Conservation (phyloP, 2,888 invertebrate species). For the Dasypogon diadema region DNA sequence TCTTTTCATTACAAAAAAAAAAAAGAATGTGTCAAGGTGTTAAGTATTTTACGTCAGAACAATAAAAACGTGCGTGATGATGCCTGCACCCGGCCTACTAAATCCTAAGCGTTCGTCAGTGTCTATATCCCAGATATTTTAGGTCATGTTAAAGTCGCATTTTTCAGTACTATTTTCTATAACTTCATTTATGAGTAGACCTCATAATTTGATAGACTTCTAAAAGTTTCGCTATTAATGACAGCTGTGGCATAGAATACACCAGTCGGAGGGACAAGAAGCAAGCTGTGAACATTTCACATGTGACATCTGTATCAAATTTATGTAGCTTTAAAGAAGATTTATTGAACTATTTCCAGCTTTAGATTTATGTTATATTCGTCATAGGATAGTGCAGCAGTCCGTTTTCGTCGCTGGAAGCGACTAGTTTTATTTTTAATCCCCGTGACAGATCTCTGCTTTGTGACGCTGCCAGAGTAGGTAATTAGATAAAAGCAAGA, state of each 20-base stretch:
- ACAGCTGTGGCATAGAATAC: not conserved
- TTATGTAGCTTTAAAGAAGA: conserved; percentile 29
- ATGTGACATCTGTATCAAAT: conserved; percentile 26
- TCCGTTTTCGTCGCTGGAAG: no score
- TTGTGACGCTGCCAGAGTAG: not conserved
- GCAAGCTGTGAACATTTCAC: conserved; percentile 1
- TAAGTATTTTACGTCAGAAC: not conserved
- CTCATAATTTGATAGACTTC: not conserved
- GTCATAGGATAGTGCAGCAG: not conserved
- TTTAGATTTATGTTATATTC: conserved; percentile 30
- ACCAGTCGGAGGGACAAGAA: not conserved
- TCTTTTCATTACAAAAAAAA: not conserved
- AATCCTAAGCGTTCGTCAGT: no score
- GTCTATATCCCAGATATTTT: not conserved
- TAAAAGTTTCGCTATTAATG: not conserved
- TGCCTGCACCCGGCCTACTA: no score
- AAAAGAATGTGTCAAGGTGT: conserved; percentile 36
- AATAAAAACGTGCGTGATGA: not conserved
- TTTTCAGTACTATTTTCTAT: not conserved
- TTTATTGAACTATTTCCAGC: conserved; percentile 1
- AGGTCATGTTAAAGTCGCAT: not conserved
- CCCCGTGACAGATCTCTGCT: not conserved
- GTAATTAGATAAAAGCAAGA: not conserved
- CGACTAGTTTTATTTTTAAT: no score
- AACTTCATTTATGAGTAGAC: no score